Evolutionary conservation across 2,888 invertebrate genomes (phyloP).

Genomic region (Congeria kusceri): DNA sequence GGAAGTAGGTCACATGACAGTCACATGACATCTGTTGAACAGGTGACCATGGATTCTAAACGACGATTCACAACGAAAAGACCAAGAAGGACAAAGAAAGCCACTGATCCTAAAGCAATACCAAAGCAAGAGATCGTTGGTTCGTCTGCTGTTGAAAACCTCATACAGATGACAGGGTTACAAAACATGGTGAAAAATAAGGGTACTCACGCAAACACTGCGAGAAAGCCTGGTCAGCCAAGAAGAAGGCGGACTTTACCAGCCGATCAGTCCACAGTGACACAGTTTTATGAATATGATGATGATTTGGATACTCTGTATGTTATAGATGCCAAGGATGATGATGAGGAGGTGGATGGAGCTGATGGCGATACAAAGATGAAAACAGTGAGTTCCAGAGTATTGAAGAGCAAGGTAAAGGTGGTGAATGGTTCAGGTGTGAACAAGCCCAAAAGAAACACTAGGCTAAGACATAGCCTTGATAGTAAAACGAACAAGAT

Average conservation of each 20-base stretch:
- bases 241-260: constrained; percentile 42
- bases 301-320: constrained; percentile 28
- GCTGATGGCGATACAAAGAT: too few species aligned
- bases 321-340: not conserved
- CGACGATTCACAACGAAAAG: not conserved
- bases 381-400: not conserved
- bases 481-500: too few species aligned
- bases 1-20: constrained; percentile 25
- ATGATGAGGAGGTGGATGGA: constrained; percentile 12
- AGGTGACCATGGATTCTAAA: constrained; percentile 17
- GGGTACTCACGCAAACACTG: not conserved
- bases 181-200: not conserved
- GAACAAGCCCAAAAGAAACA: constrained; percentile 13
- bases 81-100: not conserved
- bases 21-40: not conserved
- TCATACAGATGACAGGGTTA: not conserved
- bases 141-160: not conserved
- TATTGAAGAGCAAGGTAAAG: constrained; percentile 1
- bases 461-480: constrained; percentile 25
- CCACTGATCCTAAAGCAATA: not conserved
- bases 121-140: not conserved
- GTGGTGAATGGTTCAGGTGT: not conserved
- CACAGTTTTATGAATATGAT: constrained; percentile 64
- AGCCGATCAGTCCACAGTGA: constrained; percentile 63
- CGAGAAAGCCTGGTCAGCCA: not conserved